phyloP scores from a whole-genome alignment of 2,797 vertebrate species.

The Steatocranus sp. region DNA sequence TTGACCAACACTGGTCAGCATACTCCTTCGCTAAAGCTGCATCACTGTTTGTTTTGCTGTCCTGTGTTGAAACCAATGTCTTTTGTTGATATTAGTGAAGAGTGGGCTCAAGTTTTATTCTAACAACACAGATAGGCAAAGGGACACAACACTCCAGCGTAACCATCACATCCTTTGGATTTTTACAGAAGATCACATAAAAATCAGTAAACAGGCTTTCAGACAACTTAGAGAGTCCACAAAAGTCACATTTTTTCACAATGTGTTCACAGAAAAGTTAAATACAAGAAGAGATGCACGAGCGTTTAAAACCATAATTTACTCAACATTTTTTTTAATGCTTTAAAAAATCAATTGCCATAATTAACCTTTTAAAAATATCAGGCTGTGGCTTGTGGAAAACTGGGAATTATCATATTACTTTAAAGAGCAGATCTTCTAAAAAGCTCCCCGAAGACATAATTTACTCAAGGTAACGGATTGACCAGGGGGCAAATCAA shows the following conservation, averaged over 20 bases:
- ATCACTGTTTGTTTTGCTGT: neutral
- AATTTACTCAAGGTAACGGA: conserved; percentile 31
- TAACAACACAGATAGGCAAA: neutral
- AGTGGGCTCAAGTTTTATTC: neutral
- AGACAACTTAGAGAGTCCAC: neutral
- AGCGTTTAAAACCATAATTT: neutral
- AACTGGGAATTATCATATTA: conserved; percentile 24
- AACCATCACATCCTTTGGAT: neutral
- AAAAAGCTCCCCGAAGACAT: conserved; percentile 39
- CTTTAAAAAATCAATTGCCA: neutral
- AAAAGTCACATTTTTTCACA: neutral
- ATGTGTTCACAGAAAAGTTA: neutral
- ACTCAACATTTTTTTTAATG: neutral
- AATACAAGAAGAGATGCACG: neutral
- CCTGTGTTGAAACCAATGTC: neutral
- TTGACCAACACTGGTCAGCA: too few species aligned
- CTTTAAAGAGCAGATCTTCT: conserved; percentile 16
- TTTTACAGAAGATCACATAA: neutral
- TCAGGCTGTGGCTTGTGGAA: neutral
- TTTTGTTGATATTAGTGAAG: neutral
- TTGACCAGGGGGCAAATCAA: conserved; percentile 52
- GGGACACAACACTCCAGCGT: neutral
- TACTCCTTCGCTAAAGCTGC: too few species aligned
- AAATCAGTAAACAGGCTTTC: neutral
- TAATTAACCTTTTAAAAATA: conserved; percentile 10